Base-by-base conservation (phyloP, 2,797 vertebrate species). In the Apodemus agrarius region DNA sequence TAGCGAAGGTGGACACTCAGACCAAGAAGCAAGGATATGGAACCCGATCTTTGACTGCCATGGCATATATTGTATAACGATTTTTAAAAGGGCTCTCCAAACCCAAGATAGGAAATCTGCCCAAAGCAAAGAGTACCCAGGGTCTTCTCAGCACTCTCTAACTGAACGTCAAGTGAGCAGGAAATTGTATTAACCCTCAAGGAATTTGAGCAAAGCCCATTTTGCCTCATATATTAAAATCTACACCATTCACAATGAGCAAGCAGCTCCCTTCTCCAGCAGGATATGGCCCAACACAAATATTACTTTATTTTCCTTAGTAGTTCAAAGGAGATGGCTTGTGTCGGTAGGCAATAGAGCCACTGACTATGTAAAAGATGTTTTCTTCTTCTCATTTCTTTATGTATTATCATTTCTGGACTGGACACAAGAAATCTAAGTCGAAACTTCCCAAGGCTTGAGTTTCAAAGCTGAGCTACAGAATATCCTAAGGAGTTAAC, bases 291-390 rank as follows among this genome's bases (percentile, higher is more conserved):
- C 95, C 96, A 96, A 94, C 84, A 90, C 97, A 97, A 96, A 98
- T 94, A 97, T 34, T 87, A 63, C 92, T 95, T 96, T 95, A 90
- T 96, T 98, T 98, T 95, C 81, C 86, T 96, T 93, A 52, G 59
- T 19, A 87, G 65, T 95, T 97, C 96, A 97, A 96, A 96, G 75
- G 82, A 94, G 75, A 89, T 46, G 52, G 40, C 54, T 90, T 52
- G 67, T 24, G n/a, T 78, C 75, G 85, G 87, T 40, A 97, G 89
- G 80, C 95, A 97, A 90, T 69, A 59, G 22, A 96, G 72, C 57
- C 63, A 94, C 57, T 52, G 89, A 65, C 69, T 96, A 87, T 37
- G 49, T 21, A 92, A 97, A 97, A 92, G 34, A 94, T 19, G 19
- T 79, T 91, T 93, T 94, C 46, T 85, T 93, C 54, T 96, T 95